These are phyloP conservation scores for Chalcis sispes DNA, from an alignment of 2,888 invertebrate species.

Conservation along the genomic window DNA sequence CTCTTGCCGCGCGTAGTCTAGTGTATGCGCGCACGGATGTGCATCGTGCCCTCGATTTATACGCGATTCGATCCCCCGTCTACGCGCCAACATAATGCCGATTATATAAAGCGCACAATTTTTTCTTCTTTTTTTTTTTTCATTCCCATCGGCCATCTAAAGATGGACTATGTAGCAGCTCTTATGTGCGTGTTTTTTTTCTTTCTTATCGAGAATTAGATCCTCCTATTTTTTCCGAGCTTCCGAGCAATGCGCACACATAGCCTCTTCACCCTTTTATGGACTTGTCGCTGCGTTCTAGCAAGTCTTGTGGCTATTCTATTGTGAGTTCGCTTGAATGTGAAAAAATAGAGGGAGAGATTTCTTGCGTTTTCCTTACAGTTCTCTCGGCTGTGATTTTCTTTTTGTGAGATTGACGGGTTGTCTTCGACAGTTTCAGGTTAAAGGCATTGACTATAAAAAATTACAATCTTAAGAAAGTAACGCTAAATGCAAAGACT, in stretches of 20 bases:
- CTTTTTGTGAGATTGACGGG: conserved; percentile 25
- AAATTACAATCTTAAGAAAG: too few species aligned
- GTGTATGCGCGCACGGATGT: conserved; percentile 20
- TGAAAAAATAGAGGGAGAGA: conserved; percentile 11
- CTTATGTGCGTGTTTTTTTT: not conserved
- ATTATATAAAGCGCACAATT: not conserved
- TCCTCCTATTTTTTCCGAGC: conserved; percentile 35
- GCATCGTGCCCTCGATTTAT: conserved; percentile 65
- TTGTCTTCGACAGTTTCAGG: not conserved
- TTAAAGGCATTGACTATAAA: too few species aligned
- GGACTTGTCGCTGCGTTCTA: conserved; percentile 25
- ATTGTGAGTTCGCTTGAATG: not conserved
- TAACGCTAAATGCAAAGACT: too few species aligned
- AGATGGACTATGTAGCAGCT: conserved; percentile 42
- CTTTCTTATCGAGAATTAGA: conserved; percentile 11
- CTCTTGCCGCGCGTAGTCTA: conserved; percentile 4
- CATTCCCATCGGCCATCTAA: conserved; percentile 36
- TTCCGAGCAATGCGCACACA: too few species aligned
- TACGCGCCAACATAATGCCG: not conserved
- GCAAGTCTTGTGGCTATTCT: conserved; percentile 1
- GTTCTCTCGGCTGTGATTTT: conserved; percentile 29
- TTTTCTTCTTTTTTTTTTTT: conserved; percentile 4
- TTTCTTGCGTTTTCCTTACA: conserved; percentile 18
- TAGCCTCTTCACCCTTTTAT: conserved; percentile 53
- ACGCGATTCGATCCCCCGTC: conserved; percentile 61